Evolutionary conservation across 2,797 vertebrate species (phyloP), one percentile per base, ranked within the genome.

Genomic region (Protosalanx chinensis): DNA sequence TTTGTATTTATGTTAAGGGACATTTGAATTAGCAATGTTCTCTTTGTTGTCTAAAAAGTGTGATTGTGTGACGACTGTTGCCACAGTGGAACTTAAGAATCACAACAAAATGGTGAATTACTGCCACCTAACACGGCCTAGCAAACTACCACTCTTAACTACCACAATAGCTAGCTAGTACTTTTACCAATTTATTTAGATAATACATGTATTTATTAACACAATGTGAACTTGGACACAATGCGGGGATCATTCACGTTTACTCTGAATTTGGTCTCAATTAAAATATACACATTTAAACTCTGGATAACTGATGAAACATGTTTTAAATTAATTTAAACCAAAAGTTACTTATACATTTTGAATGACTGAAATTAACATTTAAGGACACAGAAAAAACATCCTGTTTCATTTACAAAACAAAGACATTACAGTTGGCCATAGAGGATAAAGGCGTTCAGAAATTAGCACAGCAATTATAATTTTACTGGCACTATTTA

Each of bases 401-500:
- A 57, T 35, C 1, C 29, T 2, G 57, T 60, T 65, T 49, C 60
- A 61, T 35, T 37, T 37, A 6, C 35, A 1, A 37, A 1, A 46
- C 41, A 46, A 46, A 46, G 41, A 46, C 10, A 13, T 46, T 46
- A 46, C 51, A 74, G 59, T 70, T 76, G 51, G 62, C 70, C 32
- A 32, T 56, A 56, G 27, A 13, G 41, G 7, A 46, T 8, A 46
- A 46, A 46, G 3, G 41, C 10, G 10, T 46, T 46, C 41, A 46
- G 41, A 8, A 46, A 46, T 13, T 85, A 81, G 72, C 72, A 71
- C 51, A 64, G 35, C 81, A 77, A 78, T 71, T 85, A 67, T 75
- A 67, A 77, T 79, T 78, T 71, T 15, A 72, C 78, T 89, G 87
- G 84, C 81, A 67, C 65, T 49, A 60, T 69, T 83, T 87, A 68